Conservation (phyloP, 2,888 invertebrate species). For the Harpalus rubripes region DNA sequence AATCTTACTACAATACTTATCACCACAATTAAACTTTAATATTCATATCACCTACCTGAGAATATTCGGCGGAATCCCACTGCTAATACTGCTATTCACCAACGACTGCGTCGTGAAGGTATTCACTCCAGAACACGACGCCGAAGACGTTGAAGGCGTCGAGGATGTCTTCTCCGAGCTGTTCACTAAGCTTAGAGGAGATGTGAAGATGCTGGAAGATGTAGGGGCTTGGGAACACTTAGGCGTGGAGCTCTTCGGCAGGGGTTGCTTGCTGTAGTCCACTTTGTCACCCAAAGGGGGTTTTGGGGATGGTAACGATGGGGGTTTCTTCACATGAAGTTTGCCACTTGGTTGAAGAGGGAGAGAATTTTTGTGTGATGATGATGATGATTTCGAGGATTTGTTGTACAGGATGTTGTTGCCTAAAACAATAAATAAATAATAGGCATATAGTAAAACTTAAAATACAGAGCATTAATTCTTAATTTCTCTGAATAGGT, state of each 20-base stretch:
- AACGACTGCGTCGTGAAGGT: slow-evolving; percentile 72
- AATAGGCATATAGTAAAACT: no score
- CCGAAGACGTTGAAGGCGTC: slow-evolving; percentile 58
- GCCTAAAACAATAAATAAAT: slow-evolving; percentile 54
- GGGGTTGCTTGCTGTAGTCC: slow-evolving; percentile 76
- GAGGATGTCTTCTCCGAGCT: slow-evolving; percentile 70
- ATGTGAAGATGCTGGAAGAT: slow-evolving; percentile 75
- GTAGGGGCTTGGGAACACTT: slow-evolving; percentile 73
- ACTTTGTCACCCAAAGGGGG: slow-evolving; percentile 72
- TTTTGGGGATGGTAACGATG: slow-evolving; percentile 78
- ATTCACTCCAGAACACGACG: slow-evolving; percentile 65
- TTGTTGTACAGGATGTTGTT: slow-evolving; percentile 72
- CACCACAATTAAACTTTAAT: slow-evolving; percentile 15
- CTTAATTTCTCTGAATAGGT: no score
- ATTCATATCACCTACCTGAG: slow-evolving; percentile 77
- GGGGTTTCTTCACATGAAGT: slow-evolving; percentile 74
- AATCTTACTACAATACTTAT: slow-evolving; percentile 27
- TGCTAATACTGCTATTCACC: slow-evolving; percentile 73
- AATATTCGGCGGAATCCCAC: slow-evolving; percentile 77
- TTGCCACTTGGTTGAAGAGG: slow-evolving; percentile 73
- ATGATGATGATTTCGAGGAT: slow-evolving; percentile 60
- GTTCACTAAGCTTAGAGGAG: slow-evolving; percentile 76
- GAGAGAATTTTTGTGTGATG: slow-evolving; percentile 25
- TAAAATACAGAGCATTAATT: no score
- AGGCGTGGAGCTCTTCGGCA: slow-evolving; percentile 67